Conservation (phyloP, 2,888 invertebrate species). For the Halictus quadricinctus region DNA sequence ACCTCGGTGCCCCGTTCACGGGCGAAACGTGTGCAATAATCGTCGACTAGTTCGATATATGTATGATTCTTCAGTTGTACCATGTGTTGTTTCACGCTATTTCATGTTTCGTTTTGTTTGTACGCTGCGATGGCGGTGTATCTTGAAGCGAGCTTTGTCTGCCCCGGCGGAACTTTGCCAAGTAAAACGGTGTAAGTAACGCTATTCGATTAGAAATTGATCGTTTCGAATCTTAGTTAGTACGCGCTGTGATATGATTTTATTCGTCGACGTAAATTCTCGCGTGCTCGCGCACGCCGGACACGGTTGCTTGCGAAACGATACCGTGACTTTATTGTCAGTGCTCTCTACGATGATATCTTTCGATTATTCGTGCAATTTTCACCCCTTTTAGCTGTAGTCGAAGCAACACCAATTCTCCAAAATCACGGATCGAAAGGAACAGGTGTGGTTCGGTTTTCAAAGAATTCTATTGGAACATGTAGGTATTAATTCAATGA, state of each 20-base stretch:
- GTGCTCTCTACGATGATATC: background rate
- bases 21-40: background rate
- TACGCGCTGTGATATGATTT: constrained; percentile 55
- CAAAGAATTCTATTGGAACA: background rate
- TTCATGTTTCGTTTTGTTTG: constrained; percentile 9
- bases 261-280: constrained; percentile 35
- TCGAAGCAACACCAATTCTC: background rate
- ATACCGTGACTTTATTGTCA: background rate
- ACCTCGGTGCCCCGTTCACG: background rate
- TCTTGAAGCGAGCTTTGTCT: constrained; percentile 12
- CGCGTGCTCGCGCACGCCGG: background rate
- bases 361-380: background rate
- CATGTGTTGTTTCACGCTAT: background rate
- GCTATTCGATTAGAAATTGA: constrained; percentile 37
- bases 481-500: background rate
- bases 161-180: constrained; percentile 17
- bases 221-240: constrained; percentile 28
- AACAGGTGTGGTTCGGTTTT: background rate
- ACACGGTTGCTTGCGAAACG: constrained; percentile 3
- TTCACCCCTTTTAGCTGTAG: background rate
- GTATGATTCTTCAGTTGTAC: constrained; percentile 3
- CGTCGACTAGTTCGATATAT: constrained; percentile 3
- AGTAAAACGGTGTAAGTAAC: constrained; percentile 12
- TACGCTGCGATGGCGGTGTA: background rate
- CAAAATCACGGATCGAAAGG: background rate